Base-by-base conservation (phyloP, 2,113 vertebrate genomes). In the Ictalurus furcatus region DNA sequence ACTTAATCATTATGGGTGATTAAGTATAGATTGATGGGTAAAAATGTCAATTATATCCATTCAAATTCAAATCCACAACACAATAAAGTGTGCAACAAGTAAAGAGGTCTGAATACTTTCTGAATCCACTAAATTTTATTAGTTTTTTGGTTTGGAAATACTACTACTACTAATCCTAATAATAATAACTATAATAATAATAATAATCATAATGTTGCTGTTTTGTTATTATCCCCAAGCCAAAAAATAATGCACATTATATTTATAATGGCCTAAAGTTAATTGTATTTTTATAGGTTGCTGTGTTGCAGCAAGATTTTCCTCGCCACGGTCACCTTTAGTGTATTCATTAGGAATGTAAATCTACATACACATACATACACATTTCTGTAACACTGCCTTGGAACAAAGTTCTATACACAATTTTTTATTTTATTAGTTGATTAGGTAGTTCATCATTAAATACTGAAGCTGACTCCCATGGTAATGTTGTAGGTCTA, bases 401-500 rank as follows among this genome's bases (percentile, higher is more conserved):
- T 48, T 17, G 14, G 1, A 73, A 69, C n/a, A 56, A 54, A 78
- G 21, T 28, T 52, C 3, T 48, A n/a, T 56, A 81, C 30, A 23
- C 16, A 30, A 34, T 48, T 40, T 30, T 80, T 14, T n/a, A 52
- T 76, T 44, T 23, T n/a, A 23, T 76, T 23, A 9, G 19, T 40
- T 44, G 23, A 21, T 28, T 67, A 74, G 4, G 19, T 11, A 74
- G 44, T 11, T 23, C 28, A 74, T 74, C 21, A 74, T 8, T n/a
- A 28, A 40, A 44, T 25, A 37, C 6, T 74, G 48, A 40, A 37
- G 21, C 0, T 88, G 9, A 48, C 28, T 37, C 2, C 44, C 9
- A 7, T 25, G 71, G 9, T 61, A 21, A 40, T 59, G 74, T 37
- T 79, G 78, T 93, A 96, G 96, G 96, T 90, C 93, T 97, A 86